Evolutionary conservation across 2,113 vertebrate species (phyloP).

Genomic region (cattle (Bos taurus)): ARS-UCD2.0 NC_037330.1:61613501-61614000

Average conservation of each 20-base stretch:
- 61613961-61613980: not conserved
- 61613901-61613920: not conserved
- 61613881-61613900: not conserved
- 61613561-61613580: not conserved
- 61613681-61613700: not conserved
- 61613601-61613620: not conserved
- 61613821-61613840: not conserved
- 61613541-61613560: not conserved
- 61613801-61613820: not conserved
- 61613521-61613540: not conserved
- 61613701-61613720: not conserved
- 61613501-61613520: not conserved
- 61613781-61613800: not conserved
- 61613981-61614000: not conserved
- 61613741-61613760: not conserved
- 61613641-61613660: not conserved
- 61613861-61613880: not conserved
- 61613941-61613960: not conserved
- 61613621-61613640: not conserved
- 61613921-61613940: not conserved
- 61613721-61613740: not conserved
- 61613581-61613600: not conserved
- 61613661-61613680: not conserved
- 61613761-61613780: not conserved
- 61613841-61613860: not conserved